Conservation (phyloP, 2,797 vertebrate genomes). For the Xiphorhynchus erythropygius region DNA sequence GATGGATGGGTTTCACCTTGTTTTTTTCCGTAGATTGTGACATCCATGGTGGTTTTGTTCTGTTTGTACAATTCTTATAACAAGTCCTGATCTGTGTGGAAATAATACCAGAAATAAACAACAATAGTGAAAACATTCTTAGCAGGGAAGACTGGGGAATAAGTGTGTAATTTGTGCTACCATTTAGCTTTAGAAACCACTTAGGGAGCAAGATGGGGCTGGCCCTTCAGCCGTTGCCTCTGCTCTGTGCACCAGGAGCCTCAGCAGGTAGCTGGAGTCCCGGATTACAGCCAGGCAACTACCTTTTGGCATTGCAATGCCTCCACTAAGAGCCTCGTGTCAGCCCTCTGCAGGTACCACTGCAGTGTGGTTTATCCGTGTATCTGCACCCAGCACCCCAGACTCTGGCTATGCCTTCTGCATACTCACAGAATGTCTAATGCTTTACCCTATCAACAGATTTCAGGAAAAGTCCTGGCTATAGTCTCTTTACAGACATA, state of each 20-base stretch:
- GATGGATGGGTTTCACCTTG: not conserved
- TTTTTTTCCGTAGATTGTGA: not conserved
- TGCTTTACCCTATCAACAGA: not conserved
- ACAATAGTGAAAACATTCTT: not conserved
- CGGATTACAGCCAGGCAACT: not conserved
- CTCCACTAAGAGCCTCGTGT: not conserved
- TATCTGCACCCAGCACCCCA: not conserved
- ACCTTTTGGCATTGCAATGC: not conserved
- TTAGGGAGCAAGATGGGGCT: not conserved
- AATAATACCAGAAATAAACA: not conserved
- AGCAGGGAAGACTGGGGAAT: not conserved
- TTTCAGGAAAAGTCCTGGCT: not conserved
- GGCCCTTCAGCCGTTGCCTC: not conserved
- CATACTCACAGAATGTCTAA: not conserved
- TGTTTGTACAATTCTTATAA: not conserved
- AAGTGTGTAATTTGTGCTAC: not conserved
- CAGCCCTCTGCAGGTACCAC: not conserved
- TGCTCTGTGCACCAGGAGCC: fast-evolving
- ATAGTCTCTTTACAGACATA: not conserved
- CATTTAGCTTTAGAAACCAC: not conserved
- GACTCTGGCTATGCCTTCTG: not conserved
- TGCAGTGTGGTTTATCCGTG: not conserved
- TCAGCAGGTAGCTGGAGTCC: not conserved
- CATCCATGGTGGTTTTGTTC: not conserved
- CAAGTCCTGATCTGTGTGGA: not conserved